phyloP scores from a whole-genome alignment of 2,797 vertebrate genomes.

The Amblyraja radiata region DNA sequence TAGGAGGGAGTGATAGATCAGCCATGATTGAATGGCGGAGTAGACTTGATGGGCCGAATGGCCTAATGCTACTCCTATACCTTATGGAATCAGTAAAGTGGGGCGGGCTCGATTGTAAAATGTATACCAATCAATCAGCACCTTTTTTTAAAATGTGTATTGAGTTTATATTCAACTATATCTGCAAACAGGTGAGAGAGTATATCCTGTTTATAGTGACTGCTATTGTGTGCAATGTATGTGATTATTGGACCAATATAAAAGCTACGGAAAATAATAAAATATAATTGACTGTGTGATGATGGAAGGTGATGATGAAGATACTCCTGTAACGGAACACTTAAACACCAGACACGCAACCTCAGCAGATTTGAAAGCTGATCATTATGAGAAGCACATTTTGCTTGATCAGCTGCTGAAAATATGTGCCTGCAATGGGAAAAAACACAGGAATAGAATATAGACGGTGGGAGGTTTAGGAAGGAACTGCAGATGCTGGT shows the following conservation, averaged over 20 bases:
- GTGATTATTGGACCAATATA: not conserved
- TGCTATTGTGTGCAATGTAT: not conserved
- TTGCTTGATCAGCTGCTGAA: not conserved
- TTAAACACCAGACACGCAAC: not conserved
- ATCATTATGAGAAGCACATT: not conserved
- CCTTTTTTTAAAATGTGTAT: not conserved
- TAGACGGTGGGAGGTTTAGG: not conserved
- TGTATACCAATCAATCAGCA: not conserved
- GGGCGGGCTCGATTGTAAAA: not conserved
- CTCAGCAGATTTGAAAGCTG: not conserved
- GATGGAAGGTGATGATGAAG: no score
- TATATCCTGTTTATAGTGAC: not conserved
- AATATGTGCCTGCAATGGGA: not conserved
- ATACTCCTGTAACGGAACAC: not conserved
- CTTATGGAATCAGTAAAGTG: not conserved
- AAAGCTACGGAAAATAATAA: not conserved
- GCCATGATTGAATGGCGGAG: no score
- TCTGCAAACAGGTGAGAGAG: not conserved
- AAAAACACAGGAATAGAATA: not conserved
- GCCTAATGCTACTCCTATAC: no score
- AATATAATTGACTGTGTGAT: not conserved
- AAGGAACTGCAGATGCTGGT: no score
- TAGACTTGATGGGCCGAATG: no score
- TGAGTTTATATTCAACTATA: not conserved
- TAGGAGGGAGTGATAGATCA: no score